Conservation (phyloP, 2,888 invertebrate genomes). For the Xestia rhomboidea region DNA sequence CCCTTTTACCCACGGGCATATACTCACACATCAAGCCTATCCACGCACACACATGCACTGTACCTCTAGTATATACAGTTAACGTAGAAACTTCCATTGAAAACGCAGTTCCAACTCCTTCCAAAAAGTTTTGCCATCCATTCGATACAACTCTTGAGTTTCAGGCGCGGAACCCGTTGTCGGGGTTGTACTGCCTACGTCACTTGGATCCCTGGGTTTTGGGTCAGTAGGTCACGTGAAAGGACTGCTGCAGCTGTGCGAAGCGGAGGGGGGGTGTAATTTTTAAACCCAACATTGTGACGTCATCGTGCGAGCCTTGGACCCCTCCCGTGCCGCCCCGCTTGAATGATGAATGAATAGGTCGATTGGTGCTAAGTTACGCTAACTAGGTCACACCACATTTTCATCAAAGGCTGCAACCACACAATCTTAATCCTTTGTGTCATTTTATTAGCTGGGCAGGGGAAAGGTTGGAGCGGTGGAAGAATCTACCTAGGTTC, state of each 20-base stretch:
- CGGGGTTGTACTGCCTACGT: slow-evolving; percentile 86
- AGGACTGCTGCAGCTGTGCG: slow-evolving; percentile 84
- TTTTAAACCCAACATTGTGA: slow-evolving; percentile 84
- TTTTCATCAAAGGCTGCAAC: slow-evolving; percentile 36
- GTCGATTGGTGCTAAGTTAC: slow-evolving; percentile 78
- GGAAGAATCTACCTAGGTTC: not conserved
- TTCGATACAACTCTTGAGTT: slow-evolving; percentile 48
- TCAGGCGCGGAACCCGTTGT: slow-evolving; percentile 68
- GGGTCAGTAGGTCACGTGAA: slow-evolving; percentile 88
- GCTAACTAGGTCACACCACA: slow-evolving; percentile 73
- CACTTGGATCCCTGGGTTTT: slow-evolving; percentile 83
- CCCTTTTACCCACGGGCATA: slow-evolving; percentile 60
- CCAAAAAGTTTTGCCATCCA: slow-evolving; percentile 74
- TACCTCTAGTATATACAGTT: slow-evolving; percentile 67
- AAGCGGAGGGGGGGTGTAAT: slow-evolving; percentile 77
- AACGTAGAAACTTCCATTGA: slow-evolving; percentile 85
- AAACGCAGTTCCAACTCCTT: slow-evolving; percentile 74
- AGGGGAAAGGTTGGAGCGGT: not conserved
- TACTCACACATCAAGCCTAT: slow-evolving; percentile 68
- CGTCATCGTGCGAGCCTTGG: slow-evolving; percentile 82
- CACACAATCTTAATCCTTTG: not conserved
- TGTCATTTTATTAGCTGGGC: not conserved
- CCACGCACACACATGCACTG: slow-evolving; percentile 59
- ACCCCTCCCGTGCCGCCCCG: slow-evolving; percentile 74
- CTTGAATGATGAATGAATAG: slow-evolving; percentile 88